Percentiles rank a stretch among this genome's conserved stretches.
These are phyloP conservation scores for Holacanthus passer DNA, from an alignment of 2,113 vertebrate genomes.

Conservation along the genomic window DNA sequence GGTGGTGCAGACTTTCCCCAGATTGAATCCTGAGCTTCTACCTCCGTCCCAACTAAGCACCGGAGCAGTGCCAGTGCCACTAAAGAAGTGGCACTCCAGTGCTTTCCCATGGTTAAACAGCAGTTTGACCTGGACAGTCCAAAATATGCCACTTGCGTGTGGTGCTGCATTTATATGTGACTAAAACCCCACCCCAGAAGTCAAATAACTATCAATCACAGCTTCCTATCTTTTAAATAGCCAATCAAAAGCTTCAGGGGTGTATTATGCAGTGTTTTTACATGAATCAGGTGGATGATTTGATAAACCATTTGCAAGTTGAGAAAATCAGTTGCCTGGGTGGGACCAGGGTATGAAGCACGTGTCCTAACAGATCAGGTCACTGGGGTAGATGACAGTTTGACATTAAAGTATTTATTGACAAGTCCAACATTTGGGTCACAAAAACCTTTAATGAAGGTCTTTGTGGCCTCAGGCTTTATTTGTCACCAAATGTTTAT, in stretches of 20 bases:
- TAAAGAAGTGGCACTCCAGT: constrained; percentile 29
- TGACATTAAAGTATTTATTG: constrained; percentile 62
- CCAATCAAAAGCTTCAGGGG: background rate
- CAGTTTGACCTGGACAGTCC: constrained; percentile 35
- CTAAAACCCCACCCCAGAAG: constrained; percentile 47
- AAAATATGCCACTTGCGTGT: constrained; percentile 14
- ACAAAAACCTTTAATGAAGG: constrained; percentile 55
- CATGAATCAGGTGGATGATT: background rate
- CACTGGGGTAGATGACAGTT: constrained; percentile 6
- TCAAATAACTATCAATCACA: constrained; percentile 50
- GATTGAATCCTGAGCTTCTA: constrained; percentile 21
- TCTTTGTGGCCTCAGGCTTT: constrained; percentile 48
- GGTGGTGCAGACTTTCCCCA: background rate
- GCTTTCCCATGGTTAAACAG: constrained; percentile 61
- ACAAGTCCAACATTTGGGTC: constrained; percentile 56
- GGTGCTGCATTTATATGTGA: constrained; percentile 55
- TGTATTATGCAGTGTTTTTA: background rate
- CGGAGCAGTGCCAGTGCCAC: constrained; percentile 57
- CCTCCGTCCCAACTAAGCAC: constrained; percentile 34
- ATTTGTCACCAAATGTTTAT: constrained; percentile 64
- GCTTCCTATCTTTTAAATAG: background rate
- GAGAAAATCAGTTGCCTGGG: background rate
- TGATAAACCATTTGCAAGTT: background rate
- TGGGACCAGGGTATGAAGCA: constrained; percentile 1
- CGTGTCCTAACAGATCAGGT: constrained; percentile 8